Base-by-base conservation (phyloP, 2,888 invertebrate genomes). In the Drosophila diplacantha region DNA sequence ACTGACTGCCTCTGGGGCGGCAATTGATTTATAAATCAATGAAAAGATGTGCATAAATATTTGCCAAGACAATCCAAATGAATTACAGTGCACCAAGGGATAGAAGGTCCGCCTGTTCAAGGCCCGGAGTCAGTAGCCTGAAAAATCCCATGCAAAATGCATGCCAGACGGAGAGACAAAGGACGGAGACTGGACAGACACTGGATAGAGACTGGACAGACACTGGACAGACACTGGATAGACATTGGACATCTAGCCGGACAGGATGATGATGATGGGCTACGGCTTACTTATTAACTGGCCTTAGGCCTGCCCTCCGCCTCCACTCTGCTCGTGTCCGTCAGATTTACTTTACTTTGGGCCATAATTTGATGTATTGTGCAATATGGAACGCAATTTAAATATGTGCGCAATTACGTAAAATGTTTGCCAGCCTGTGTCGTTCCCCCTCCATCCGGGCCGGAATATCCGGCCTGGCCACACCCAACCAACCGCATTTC, bases 21-120 rank as follows among this genome's bases (percentile, higher is more conserved):
- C 71, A 81, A 80, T 81, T 83, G 78, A 83, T 77, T 81, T 77
- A 82, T 74, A 82, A 77, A 82, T 80, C 83, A 77, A 77, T 76
- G 80, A 57, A 46, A 60, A 74, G 77, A 68, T 81, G 75, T 70
- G 67, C 83, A 77, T 78, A 77, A 81, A 77, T 83, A 81, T 82
- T 77, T 77, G 61, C 67, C 55, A 31, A 69, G 81, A 81, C 81
- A 77, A 77, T 83, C 70, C 78, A 77, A 77, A 77, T 83, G 81
- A 81, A 83, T 77, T 83, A 75, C 70, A 39, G 60, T 39, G 41
- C 41, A 14, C 29, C 3, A 12, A 2, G 16, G 44, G 5, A 14
- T 16, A 46, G 29, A 20, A 9, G 24, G 12, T 29, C 9, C 5
- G 5, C 16, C 16, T 37, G 35, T 5, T 12, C 43, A 18, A 43